Evolutionary conservation across 2,888 invertebrate genomes (phyloP).

Genomic region (Pardosa pseudoannulata): DNA sequence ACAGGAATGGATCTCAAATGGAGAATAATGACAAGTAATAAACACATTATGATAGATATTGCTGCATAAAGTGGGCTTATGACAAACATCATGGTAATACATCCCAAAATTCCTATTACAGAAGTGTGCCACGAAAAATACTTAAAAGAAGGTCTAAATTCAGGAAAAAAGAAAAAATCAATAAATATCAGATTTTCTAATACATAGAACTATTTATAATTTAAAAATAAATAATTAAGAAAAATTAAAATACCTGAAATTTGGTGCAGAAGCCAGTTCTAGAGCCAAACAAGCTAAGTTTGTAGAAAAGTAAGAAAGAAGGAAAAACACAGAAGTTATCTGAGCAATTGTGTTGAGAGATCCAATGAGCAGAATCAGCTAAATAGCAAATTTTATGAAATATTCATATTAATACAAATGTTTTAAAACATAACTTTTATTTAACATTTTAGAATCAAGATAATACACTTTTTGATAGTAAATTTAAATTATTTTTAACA

Average conservation of each 20-base stretch:
- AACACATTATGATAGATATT: conserved; percentile 89
- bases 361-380: conserved; percentile 90
- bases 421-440: too few relatives aligned
- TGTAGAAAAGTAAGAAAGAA: conserved; percentile 96
- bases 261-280: conserved; percentile 97
- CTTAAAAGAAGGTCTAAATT: conserved; percentile 91
- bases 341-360: conserved; percentile 97
- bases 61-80: conserved; percentile 94
- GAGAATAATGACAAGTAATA: conserved; percentile 89
- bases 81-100: conserved; percentile 94
- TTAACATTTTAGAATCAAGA: too few relatives aligned
- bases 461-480: too few relatives aligned
- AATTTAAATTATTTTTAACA: too few relatives aligned
- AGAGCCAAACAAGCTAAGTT: conserved; percentile 97
- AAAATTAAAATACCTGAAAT: conserved; percentile 87
- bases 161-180: conserved; percentile 73
- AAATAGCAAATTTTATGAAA: conserved; percentile 36
- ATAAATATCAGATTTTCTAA: too few relatives aligned
- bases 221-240: not conserved
- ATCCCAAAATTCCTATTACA: conserved; percentile 89
- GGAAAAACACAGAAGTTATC: conserved; percentile 96
- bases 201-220: too few relatives aligned
- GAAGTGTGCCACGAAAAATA: conserved; percentile 97
- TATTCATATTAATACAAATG: too few relatives aligned
- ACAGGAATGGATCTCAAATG: conserved; percentile 91